Percentiles rank a stretch among this genome's conserved stretches.
Conservation (phyloP, 1,140 invertebrate genomes). For the Dendroctonus valens region DNA sequence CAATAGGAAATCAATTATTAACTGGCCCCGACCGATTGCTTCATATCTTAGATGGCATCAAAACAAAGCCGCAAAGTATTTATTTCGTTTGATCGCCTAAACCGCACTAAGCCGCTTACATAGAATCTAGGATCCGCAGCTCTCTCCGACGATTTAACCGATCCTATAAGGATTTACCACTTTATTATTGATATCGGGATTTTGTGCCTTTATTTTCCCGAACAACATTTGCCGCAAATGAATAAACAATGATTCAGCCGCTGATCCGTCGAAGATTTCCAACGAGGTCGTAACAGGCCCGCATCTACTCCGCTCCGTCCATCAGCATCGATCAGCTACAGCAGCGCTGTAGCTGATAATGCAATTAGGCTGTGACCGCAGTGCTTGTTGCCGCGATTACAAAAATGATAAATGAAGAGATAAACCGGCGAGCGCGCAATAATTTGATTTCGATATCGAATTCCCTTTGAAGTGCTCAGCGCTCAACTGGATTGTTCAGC, state of each 20-base stretch:
- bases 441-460: conserved; percentile 48
- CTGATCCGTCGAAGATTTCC: not conserved
- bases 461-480: conserved; percentile 45
- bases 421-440: conserved; percentile 41
- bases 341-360: too few relatives aligned
- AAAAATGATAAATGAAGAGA: conserved; percentile 45
- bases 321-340: too few relatives aligned
- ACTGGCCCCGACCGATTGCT: not conserved
- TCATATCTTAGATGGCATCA: conserved; percentile 3
- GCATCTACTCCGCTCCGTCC: too few relatives aligned
- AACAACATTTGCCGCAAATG: conserved; percentile 7
- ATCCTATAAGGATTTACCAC: conserved; percentile 7
- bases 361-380: too few relatives aligned
- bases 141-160: conserved; percentile 5
- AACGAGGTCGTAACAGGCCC: too few relatives aligned
- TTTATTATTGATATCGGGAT: conserved; percentile 4
- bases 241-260: conserved; percentile 7
- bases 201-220: not conserved
- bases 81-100: conserved; percentile 5
- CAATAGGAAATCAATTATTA: too few relatives aligned
- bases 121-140: conserved; percentile 4
- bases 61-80: not conserved
- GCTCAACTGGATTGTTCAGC: conserved; percentile 41
- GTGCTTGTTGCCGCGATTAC: too few relatives aligned
- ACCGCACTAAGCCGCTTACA: conserved; percentile 4